Conservation (phyloP, 2,113 vertebrate genomes). For the Catharus fuscescens region DNA sequence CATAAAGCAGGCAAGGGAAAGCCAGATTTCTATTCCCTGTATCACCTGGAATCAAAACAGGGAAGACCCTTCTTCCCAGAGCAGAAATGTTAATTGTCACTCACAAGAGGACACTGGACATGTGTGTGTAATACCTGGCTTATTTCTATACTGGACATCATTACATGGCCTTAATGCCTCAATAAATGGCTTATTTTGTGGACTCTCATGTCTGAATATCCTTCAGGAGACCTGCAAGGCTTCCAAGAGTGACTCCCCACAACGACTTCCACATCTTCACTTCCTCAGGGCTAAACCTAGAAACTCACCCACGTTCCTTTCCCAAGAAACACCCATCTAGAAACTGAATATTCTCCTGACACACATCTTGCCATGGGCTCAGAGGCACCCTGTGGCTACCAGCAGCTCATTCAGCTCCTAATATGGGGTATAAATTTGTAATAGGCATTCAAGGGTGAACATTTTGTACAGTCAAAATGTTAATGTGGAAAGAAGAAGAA, state of each 20-base stretch:
- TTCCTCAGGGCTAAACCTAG: neutral
- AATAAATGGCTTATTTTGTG: neutral
- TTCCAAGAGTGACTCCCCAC: neutral
- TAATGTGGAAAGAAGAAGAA: neutral
- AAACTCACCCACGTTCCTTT: neutral
- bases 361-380: neutral
- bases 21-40: neutral
- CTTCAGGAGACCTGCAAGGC: neutral
- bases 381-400: neutral
- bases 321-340: neutral
- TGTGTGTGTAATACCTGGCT: accelerated
- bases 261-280: neutral
- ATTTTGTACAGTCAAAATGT: neutral
- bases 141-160: neutral
- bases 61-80: neutral
- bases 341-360: neutral
- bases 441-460: neutral
- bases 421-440: neutral
- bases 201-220: neutral
- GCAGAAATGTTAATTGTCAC: neutral
- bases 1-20: neutral
- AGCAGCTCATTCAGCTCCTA: neutral
- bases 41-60: neutral
- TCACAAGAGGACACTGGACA: accelerated
- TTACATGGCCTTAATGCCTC: neutral